These are phyloP conservation scores for Flexamia atlantica DNA, from an alignment of 2,888 invertebrate species.

Conservation along the genomic window DNA sequence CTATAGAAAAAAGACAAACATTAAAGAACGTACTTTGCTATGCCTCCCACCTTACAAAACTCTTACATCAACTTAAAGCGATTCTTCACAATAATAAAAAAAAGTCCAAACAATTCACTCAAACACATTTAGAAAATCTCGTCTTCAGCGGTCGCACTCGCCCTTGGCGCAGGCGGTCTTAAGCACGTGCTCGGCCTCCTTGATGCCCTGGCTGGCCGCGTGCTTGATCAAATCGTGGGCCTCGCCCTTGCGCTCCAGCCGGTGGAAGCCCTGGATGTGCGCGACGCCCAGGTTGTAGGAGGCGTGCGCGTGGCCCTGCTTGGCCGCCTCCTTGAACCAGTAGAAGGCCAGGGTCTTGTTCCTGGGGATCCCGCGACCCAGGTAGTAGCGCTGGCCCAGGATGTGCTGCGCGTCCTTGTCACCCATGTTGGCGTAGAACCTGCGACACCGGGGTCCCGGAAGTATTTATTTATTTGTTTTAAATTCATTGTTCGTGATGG, in stretches of 20 bases:
- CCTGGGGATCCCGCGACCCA: slow-evolving; percentile 25
- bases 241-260: slow-evolving; percentile 50
- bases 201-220: slow-evolving; percentile 34
- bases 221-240: slow-evolving; percentile 45
- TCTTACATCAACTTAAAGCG: no score
- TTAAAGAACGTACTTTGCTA: no score
- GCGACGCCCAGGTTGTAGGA: slow-evolving; percentile 56
- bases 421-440: slow-evolving; percentile 55
- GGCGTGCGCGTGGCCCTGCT: slow-evolving; percentile 58
- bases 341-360: slow-evolving; percentile 56
- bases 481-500: no score
- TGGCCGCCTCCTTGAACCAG: slow-evolving; percentile 53
- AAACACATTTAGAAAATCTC: no score
- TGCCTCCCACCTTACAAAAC: no score
- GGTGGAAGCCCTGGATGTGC: slow-evolving; percentile 54
- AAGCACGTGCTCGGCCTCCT: slow-evolving; percentile 45
- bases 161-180: slow-evolving; percentile 42
- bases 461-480: no score
- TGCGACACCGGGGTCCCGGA: no score
- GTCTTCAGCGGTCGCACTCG: slow-evolving; percentile 42
- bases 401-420: slow-evolving; percentile 56
- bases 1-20: no score
- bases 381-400: slow-evolving; percentile 54
- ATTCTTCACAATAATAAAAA: no score
- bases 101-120: no score